A percentile compares a stretch with the other conserved stretches of the same genome.
These are phyloP conservation scores for Falco naumanni DNA, from an alignment of 2,797 vertebrate genomes.

Conservation along the genomic window DNA sequence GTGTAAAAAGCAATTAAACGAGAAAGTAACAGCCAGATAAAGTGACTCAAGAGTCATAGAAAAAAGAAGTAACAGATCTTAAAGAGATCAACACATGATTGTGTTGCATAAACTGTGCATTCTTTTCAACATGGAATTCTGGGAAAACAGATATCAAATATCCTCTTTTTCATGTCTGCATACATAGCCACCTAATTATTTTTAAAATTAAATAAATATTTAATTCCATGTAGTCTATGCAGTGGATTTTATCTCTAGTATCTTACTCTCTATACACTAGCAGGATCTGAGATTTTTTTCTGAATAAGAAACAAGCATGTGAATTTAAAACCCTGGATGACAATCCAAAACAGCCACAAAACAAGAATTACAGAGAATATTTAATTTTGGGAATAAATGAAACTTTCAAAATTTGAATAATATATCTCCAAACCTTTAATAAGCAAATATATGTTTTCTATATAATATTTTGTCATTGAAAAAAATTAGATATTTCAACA, in stretches of 20 bases:
- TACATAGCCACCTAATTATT: neutral
- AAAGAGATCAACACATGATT: neutral
- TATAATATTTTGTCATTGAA: neutral
- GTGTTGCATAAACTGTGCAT: neutral
- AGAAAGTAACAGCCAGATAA: neutral
- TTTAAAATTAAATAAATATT: neutral
- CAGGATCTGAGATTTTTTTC: neutral
- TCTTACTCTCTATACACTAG: neutral
- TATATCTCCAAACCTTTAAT: neutral
- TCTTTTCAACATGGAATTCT: neutral
- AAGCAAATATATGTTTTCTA: neutral
- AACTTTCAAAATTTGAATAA: neutral
- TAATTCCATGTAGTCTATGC: neutral
- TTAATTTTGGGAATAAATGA: neutral
- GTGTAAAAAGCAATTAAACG: neutral
- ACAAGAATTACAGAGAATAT: neutral
- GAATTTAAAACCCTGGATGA: neutral
- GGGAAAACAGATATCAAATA: neutral
- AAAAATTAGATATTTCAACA: neutral
- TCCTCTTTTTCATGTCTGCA: neutral
- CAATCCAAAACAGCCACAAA: neutral
- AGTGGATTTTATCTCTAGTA: neutral
- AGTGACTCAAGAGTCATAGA: accelerated
- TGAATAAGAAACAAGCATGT: neutral
- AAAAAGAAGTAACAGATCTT: neutral